Evolutionary conservation across 2,113 vertebrate species (phyloP).

Genomic region (Sapajus apella): DNA sequence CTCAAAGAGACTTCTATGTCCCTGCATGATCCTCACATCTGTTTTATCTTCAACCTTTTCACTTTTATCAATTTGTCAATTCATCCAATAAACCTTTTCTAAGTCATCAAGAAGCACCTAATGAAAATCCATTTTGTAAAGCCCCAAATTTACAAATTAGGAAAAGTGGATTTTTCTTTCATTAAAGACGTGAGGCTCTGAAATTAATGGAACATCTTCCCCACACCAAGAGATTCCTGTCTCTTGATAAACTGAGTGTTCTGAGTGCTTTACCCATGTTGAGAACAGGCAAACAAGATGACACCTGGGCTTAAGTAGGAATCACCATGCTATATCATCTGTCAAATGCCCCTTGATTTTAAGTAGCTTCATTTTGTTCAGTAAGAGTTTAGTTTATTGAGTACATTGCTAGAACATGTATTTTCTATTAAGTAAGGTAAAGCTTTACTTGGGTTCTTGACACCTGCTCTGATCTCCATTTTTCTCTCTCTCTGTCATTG

Average conservation of each 20-base stretch:
- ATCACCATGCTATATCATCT: background rate
- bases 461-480: background rate
- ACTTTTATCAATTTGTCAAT: background rate
- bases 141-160: background rate
- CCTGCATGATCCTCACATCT: background rate
- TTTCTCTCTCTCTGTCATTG: background rate
- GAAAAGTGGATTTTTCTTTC: background rate
- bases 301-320: background rate
- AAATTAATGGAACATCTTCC: background rate
- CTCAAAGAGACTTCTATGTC: background rate
- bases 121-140: constrained; percentile 16
- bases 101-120: background rate
- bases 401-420: background rate
- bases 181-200: background rate
- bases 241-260: background rate
- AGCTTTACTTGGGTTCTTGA: background rate
- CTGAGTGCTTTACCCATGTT: background rate
- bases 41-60: background rate
- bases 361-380: background rate
- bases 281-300: background rate
- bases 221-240: background rate
- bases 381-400: constrained; percentile 24
- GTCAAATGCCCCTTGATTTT: background rate
- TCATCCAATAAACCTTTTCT: background rate
- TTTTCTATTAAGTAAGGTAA: background rate